phyloP scores from a whole-genome alignment of 64 coral and sea anemone species.

The Cladopsammia gracilis region DNA sequence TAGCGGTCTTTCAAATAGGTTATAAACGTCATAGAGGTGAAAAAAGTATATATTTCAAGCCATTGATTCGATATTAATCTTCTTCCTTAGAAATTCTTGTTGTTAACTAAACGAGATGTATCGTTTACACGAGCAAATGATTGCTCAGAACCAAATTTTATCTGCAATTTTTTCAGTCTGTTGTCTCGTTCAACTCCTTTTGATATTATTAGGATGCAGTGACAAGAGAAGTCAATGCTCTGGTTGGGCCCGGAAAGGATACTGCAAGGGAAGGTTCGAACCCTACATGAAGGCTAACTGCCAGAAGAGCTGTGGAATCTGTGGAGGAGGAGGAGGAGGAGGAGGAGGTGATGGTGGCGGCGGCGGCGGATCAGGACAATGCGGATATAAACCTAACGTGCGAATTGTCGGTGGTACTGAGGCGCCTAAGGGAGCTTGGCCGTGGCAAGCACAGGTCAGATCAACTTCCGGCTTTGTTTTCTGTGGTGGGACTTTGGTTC shows the following conservation, averaged over 20 bases:
- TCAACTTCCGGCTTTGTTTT: constrained; percentile 50
- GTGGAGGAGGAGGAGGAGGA: constrained; percentile 26
- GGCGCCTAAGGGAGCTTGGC: constrained; percentile 62
- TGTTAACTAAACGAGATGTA: too few relatives aligned
- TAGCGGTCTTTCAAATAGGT: too few relatives aligned
- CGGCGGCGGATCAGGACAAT: constrained; percentile 16
- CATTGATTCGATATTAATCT: too few relatives aligned
- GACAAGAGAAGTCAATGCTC: neutral
- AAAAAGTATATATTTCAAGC: too few relatives aligned
- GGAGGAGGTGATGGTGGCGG: neutral
- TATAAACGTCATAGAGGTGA: too few relatives aligned
- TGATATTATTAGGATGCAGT: neutral
- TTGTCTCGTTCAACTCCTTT: too few relatives aligned
- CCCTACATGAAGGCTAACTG: constrained; percentile 44
- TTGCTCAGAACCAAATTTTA: too few relatives aligned
- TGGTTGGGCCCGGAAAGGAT: constrained; percentile 27
- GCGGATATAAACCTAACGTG: constrained; percentile 39
- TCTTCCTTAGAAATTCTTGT: too few relatives aligned
- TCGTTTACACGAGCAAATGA: too few relatives aligned
- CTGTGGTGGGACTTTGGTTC: constrained; percentile 75
- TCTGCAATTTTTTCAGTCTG: too few relatives aligned
- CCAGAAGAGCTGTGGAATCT: constrained; percentile 44
- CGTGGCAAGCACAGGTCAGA: constrained; percentile 72
- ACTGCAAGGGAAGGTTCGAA: neutral
- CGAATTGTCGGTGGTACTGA: constrained; percentile 76